Evolutionary conservation across 1,140 invertebrate genomes (phyloP), one percentile per base, ranked within the genome.

Genomic region (Penaeus vannamei): DNA sequence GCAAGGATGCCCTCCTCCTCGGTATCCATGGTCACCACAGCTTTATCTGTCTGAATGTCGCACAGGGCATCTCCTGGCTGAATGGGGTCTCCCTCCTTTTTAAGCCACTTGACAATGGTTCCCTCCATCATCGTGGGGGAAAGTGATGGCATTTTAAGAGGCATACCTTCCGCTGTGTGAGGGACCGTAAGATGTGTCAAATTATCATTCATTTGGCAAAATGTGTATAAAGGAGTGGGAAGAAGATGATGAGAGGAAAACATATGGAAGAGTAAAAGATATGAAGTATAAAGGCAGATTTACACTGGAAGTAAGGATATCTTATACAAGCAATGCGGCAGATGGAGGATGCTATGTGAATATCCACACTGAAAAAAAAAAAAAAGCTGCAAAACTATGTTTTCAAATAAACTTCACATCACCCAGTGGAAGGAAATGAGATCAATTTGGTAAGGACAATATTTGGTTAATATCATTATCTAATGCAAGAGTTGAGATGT

Each of bases 1-100:
- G 95, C 94, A 29, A 95, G 88, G 64, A 94, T 93, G 77, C 95
- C 95, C 91, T 95, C 94, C 90, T 95, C 95, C 91, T 95, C 95
- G 32, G 92, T 92, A 92, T 95, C 95, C 90, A 95, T 92, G 10
- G 93, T 92, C 32, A 95, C 93, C 23, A 95, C 94, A 85, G 95
- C 95, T 92, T 95, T 95, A 91, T 95, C 95, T 23, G 95, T 95
- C 92, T 95, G 94, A 90, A 95, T 94, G 88, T 95, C 95, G 93
- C 95, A 95, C 10, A 95, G 87, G 53, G 95, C 92, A 92, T 95
- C 95, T 32, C 95, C 95, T 64, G 95, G 92, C 53, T 92, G 86
- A 36, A 95, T 92, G n/a, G 92, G 60, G 84, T 95, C 95, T 32
- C 94, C 94, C 93, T 95, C 95, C 90, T 95, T 94, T 91, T 95